These are phyloP conservation scores for Mactromeris polynyma DNA, from an alignment of 2,888 invertebrate species.

Conservation along the genomic window DNA sequence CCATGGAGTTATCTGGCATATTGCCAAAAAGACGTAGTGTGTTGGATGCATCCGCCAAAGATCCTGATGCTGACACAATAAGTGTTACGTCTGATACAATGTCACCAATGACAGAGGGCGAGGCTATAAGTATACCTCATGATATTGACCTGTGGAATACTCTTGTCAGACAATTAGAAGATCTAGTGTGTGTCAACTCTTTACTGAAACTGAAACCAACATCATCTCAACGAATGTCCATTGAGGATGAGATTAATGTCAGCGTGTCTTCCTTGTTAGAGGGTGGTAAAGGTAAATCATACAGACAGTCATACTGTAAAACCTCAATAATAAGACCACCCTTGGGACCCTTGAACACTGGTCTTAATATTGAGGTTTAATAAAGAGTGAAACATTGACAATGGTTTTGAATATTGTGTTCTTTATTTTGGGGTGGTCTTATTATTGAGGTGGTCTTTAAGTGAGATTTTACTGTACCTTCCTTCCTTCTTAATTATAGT, in stretches of 20 bases:
- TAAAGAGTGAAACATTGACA: too few species aligned
- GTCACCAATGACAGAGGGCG: constrained; percentile 91
- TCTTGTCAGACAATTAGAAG: constrained; percentile 95
- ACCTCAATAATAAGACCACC: too few species aligned
- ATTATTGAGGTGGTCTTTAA: too few species aligned
- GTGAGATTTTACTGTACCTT: too few species aligned
- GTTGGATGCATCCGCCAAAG: constrained; percentile 67
- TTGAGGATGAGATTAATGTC: constrained; percentile 76
- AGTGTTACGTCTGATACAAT: constrained; percentile 60
- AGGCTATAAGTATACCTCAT: constrained; percentile 92
- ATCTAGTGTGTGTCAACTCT: constrained; percentile 90
- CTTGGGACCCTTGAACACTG: too few species aligned
- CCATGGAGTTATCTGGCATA: constrained; percentile 71
- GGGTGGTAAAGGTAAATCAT: constrained; percentile 86
- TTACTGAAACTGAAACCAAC: constrained; percentile 77
- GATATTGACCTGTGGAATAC: constrained; percentile 96
- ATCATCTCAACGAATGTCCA: constrained; percentile 46
- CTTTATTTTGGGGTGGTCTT: too few species aligned
- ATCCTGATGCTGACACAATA: constrained; percentile 83
- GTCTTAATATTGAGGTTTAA: too few species aligned
- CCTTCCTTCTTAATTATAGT: too few species aligned
- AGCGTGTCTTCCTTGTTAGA: constrained; percentile 86
- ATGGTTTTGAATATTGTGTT: too few species aligned
- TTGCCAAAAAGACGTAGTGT: constrained; percentile 26
- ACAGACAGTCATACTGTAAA: too few species aligned